phyloP scores from a whole-genome alignment of 2,888 invertebrate species.

The Subacronicta megacephala region DNA sequence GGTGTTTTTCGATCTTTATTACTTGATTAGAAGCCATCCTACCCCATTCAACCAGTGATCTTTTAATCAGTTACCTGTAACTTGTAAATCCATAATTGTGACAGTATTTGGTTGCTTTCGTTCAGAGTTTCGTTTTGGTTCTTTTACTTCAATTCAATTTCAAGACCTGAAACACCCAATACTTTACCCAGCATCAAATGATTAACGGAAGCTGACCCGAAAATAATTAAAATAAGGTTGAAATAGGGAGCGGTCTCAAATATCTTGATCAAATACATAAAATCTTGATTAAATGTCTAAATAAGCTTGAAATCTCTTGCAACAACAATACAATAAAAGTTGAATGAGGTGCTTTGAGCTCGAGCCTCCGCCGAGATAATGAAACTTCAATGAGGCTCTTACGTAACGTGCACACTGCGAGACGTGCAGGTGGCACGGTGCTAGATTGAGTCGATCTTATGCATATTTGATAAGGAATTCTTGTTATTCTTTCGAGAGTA shows the following conservation, averaged over 20 bases:
- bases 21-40: too few relatives aligned
- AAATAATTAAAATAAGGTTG: not conserved
- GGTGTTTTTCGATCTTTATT: too few relatives aligned
- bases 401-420: constrained; percentile 66
- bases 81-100: too few relatives aligned
- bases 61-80: too few relatives aligned
- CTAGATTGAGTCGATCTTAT: constrained; percentile 22
- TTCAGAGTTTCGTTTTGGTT: too few relatives aligned
- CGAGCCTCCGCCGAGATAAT: constrained; percentile 52
- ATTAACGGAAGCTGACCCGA: not conserved
- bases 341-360: constrained; percentile 62
- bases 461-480: constrained; percentile 26
- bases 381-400: constrained; percentile 77
- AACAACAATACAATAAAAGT: constrained; percentile 63
- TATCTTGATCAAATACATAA: constrained; percentile 6
- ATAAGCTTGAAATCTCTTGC: constrained; percentile 13
- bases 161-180: too few relatives aligned
- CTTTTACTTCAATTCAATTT: too few relatives aligned
- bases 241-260: not conserved
- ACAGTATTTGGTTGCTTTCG: too few relatives aligned
- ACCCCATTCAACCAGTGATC: too few relatives aligned
- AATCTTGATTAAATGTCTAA: constrained; percentile 32
- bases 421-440: constrained; percentile 8
- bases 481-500: constrained; percentile 1
- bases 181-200: too few relatives aligned